Conservation (phyloP, 2,888 invertebrate genomes). For the Limenitis camilla region DNA sequence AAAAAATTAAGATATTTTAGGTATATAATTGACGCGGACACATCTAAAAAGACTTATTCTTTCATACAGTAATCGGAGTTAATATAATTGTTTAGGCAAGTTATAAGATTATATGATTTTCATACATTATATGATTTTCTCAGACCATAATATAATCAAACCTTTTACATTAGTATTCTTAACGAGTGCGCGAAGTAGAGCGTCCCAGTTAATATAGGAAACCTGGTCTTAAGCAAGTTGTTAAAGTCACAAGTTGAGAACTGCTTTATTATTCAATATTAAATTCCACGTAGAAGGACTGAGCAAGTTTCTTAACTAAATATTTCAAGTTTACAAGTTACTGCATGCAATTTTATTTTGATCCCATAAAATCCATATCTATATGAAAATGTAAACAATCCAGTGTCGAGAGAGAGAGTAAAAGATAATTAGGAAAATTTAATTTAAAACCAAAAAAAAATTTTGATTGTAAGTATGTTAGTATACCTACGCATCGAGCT, state of each 20-base stretch:
- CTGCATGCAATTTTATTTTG: slow-evolving; percentile 36
- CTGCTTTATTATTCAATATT: slow-evolving; percentile 72
- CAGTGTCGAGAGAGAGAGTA: too few species aligned
- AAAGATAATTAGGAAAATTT: too few species aligned
- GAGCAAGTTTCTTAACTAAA: slow-evolving; percentile 66
- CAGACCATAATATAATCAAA: slow-evolving; percentile 7
- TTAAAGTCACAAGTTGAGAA: slow-evolving; percentile 64
- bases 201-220: slow-evolving; percentile 51
- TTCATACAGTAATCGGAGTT: too few species aligned
- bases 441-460: too few species aligned
- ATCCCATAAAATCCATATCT: too few species aligned
- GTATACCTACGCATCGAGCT: too few species aligned
- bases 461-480: too few species aligned
- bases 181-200: slow-evolving; percentile 27
- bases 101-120: neutral
- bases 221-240: slow-evolving; percentile 61
- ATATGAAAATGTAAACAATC: too few species aligned
- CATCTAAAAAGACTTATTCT: too few species aligned
- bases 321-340: slow-evolving; percentile 62
- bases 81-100: too few species aligned
- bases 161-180: slow-evolving; percentile 33
- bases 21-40: too few species aligned
- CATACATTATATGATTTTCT: neutral
- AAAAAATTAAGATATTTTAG: too few species aligned
- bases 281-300: slow-evolving; percentile 64